Evolutionary conservation across 2,888 invertebrate species (phyloP).

Genomic region (Aphidius colemani): DNA sequence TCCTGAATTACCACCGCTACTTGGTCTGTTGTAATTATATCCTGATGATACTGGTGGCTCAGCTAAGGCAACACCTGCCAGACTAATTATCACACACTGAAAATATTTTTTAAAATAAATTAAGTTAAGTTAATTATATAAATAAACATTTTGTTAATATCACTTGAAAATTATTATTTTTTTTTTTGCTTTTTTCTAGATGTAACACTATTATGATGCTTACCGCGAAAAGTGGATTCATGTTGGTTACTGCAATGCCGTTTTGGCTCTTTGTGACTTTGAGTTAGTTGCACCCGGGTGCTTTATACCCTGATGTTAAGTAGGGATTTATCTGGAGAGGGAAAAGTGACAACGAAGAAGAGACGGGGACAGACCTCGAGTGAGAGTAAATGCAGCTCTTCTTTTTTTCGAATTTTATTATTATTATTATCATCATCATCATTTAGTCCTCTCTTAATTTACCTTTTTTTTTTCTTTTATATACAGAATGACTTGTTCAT

Average conservation of each 20-base stretch:
- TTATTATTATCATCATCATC: no score
- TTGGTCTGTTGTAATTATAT: conserved; percentile 63
- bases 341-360: conserved; percentile 48
- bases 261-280: conserved; percentile 59
- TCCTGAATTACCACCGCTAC: conserved; percentile 66
- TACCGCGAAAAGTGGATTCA: conserved; percentile 61
- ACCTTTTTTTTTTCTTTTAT: no score
- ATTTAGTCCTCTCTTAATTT: conserved; percentile 8
- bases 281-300: conserved; percentile 55
- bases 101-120: conserved; percentile 44
- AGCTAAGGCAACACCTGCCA: conserved; percentile 75
- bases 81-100: conserved; percentile 82
- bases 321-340: conserved; percentile 41
- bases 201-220: conserved; percentile 40
- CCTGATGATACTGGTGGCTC: conserved; percentile 68
- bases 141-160: neutral
- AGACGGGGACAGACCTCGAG: conserved; percentile 50
- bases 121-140: conserved; percentile 4
- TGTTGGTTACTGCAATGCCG: conserved; percentile 60
- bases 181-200: neutral
- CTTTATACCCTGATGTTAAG: conserved; percentile 55
- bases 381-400: conserved; percentile 52
- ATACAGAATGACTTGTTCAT: no score
- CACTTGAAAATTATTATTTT: neutral
- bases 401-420: conserved; percentile 1